Evolutionary conservation across 1,140 invertebrate species (phyloP).

Genomic region (Aethina tumida): DNA sequence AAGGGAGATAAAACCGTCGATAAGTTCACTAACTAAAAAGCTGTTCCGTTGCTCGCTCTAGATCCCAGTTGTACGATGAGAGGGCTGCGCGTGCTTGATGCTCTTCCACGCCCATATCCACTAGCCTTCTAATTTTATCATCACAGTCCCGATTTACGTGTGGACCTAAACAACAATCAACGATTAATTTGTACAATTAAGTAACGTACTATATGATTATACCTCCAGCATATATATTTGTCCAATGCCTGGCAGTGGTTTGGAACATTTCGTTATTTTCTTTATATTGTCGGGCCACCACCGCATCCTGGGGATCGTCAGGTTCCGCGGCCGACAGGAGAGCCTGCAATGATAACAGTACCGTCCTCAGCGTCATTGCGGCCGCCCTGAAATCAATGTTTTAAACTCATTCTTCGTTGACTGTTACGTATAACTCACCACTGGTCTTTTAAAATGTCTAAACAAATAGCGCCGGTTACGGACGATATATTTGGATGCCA

Average conservation of each 20-base stretch:
- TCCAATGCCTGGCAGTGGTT: conserved; percentile 90
- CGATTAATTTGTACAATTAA: not conserved
- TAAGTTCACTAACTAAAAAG: conserved; percentile 70
- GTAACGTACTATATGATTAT: conserved; percentile 14
- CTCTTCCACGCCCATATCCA: conserved; percentile 84
- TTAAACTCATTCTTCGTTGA: too few species aligned
- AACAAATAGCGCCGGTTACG: conserved; percentile 96
- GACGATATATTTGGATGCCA: conserved; percentile 99
- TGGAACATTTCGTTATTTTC: conserved; percentile 78
- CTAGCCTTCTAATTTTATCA: conserved; percentile 68
- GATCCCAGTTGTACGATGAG: conserved; percentile 82
- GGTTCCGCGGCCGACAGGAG: conserved; percentile 88
- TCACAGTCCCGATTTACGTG: conserved; percentile 65
- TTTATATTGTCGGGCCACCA: conserved; percentile 95
- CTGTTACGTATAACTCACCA: conserved; percentile 51
- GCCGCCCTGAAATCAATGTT: conserved; percentile 65
- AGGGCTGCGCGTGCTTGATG: conserved; percentile 72
- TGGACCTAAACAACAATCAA: conserved; percentile 45
- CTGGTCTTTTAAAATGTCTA: conserved; percentile 99
- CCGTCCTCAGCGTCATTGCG: conserved; percentile 94
- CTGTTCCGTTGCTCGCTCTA: conserved; percentile 78
- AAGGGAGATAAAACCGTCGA: too few species aligned
- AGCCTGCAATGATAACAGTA: conserved; percentile 86
- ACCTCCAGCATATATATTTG: conserved; percentile 86
- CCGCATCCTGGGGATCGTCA: conserved; percentile 92